Evolutionary conservation across 1,140 invertebrate species (phyloP), one percentile per base, ranked within the genome.

Genomic region (Diprion similis): DNA sequence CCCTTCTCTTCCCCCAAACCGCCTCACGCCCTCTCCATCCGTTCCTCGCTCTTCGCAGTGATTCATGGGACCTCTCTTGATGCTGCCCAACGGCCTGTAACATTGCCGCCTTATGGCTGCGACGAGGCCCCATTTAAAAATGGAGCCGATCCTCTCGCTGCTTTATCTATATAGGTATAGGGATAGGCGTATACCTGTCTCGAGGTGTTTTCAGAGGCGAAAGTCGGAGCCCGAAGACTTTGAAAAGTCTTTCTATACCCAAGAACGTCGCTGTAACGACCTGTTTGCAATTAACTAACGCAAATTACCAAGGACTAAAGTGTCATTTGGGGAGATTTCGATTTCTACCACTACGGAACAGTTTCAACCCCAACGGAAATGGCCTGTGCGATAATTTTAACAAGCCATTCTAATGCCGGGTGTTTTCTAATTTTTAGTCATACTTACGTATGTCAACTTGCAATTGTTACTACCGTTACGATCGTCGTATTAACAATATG

Each of bases 51-150:
- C 46, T 48, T 37, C 67, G 51, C 51, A 59, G 82, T 84, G 85
- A 86, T 85, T 83, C 82, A 85, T 83, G 78, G 75, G 74, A 79
- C 79, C 79, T 80, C 77, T 81, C 77, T 82, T 66, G 13, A 37
- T 69, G 77, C 75, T 82, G 79, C 77, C 80, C 81, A 86, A 86
- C 83, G 77, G 77, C 75, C 82, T 82, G 84, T 85, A 82, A 84
- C 82, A 85, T 85, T 86, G 82, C 79, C 73, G 78, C 82, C 79
- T 83, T 84, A 85, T 82, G 82, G 81, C 77, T 78, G 73, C 71
- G 79, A 77, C 10, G 51, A 6, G 51, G 51, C n/a, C 51, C 51
- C 51, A 17, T 59, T 59, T 59, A 59, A 59, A 59, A 59, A 59
- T 59, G 51, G 51, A 59, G 51, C n/a, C 51, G 51, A 59, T 59